Percentiles rank a stretch among this genome's conserved stretches.
phyloP scores from a whole-genome alignment of 2,888 invertebrate genomes.

The Merodon equestris region DNA sequence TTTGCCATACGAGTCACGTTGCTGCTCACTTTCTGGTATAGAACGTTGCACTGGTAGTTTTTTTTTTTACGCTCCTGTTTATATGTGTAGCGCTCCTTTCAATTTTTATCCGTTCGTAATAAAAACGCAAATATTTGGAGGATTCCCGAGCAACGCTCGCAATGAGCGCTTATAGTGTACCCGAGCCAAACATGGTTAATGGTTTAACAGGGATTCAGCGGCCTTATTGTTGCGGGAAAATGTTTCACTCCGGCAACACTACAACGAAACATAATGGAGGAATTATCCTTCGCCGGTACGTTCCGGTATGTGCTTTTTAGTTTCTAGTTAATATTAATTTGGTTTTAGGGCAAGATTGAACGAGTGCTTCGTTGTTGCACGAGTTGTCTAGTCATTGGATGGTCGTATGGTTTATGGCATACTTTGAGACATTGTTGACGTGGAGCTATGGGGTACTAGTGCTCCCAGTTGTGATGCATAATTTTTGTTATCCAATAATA shows the following conservation, averaged over 20 bases:
- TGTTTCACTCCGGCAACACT: background rate
- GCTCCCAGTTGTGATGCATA: conserved; percentile 10
- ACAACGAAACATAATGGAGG: conserved; percentile 7
- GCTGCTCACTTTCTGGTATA: conserved; percentile 11
- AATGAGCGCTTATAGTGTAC: conserved; percentile 5
- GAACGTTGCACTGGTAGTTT: background rate
- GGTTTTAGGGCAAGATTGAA: conserved; percentile 33
- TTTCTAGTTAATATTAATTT: conserved; percentile 44
- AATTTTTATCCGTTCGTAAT: conserved; percentile 48
- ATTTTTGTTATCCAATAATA: conserved; percentile 5
- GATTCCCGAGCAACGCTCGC: background rate
- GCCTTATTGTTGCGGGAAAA: conserved; percentile 24
- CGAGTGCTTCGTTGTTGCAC: background rate
- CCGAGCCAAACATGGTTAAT: conserved; percentile 46
- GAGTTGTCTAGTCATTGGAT: background rate
- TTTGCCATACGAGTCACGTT: conserved; percentile 3
- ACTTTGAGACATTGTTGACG: conserved; percentile 35
- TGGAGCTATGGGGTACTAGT: background rate
- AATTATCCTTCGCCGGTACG: conserved; percentile 17
- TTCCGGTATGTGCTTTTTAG: conserved; percentile 18
- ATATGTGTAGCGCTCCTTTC: conserved; percentile 17
- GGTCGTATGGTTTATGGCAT: conserved; percentile 4
- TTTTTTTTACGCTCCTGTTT: too few relatives aligned
- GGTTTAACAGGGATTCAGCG: conserved; percentile 35
- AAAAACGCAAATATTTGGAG: conserved; percentile 54